Evolutionary conservation across 1,140 invertebrate genomes (phyloP).

Genomic region (Leucophenga varia): DNA sequence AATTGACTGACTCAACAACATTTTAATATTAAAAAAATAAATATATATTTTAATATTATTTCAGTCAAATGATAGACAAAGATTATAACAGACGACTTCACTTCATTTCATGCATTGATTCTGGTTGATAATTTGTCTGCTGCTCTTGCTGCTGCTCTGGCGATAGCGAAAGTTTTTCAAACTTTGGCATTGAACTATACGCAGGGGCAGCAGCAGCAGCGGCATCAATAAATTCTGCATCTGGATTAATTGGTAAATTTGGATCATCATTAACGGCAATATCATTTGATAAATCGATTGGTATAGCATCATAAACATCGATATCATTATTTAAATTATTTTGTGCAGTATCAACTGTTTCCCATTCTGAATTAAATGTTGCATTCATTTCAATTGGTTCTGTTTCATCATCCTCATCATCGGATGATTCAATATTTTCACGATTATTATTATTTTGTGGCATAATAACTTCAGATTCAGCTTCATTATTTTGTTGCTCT

Average conservation of each 20-base stretch:
- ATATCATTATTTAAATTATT: conserved; percentile 21
- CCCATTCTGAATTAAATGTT: conserved; percentile 15
- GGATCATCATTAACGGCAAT: conserved; percentile 32
- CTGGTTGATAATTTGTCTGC: too few relatives aligned
- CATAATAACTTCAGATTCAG: too few relatives aligned
- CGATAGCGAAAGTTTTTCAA: conserved; percentile 8
- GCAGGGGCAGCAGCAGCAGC: neutral
- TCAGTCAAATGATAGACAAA: too few relatives aligned
- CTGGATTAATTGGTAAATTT: conserved; percentile 25
- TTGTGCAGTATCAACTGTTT: neutral
- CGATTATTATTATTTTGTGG: too few relatives aligned
- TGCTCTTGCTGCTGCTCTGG: neutral
- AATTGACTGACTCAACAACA: too few relatives aligned
- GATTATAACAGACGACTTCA: too few relatives aligned
- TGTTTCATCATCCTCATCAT: conserved; percentile 6
- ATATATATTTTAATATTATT: too few relatives aligned
- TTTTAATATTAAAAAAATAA: too few relatives aligned
- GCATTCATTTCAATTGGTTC: conserved; percentile 9
- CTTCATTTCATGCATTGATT: too few relatives aligned
- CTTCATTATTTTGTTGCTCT: too few relatives aligned
- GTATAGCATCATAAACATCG: conserved; percentile 11
- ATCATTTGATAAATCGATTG: conserved; percentile 36
- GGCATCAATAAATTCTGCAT: conserved; percentile 32
- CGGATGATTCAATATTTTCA: conserved; percentile 15
- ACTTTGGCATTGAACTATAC: conserved; percentile 8